These are phyloP conservation scores for Scolopax bukidnonensis DNA, from an alignment of 2,797 vertebrate genomes.

Conservation along the genomic window DNA sequence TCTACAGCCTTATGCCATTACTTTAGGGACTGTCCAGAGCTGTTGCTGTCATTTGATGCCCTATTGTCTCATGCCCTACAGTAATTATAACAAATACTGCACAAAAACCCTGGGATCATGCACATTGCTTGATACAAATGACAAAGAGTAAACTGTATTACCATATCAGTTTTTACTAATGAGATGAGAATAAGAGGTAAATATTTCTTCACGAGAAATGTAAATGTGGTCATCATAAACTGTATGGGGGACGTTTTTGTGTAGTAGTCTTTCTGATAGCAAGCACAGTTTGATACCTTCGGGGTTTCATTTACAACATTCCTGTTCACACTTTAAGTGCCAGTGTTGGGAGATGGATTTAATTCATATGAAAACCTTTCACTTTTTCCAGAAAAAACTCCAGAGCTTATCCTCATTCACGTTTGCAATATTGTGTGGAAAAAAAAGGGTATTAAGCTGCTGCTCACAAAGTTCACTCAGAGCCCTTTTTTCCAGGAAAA, in stretches of 20 bases:
- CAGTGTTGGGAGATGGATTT: not conserved
- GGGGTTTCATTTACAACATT: not conserved
- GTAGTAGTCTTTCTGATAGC: not conserved
- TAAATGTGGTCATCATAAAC: not conserved
- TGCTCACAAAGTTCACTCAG: not conserved
- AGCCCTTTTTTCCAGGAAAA: not conserved
- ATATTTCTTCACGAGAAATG: not conserved
- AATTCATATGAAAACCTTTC: not conserved
- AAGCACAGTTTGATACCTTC: not conserved
- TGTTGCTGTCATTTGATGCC: not conserved
- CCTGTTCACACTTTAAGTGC: not conserved
- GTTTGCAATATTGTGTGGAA: not conserved
- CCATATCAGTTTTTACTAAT: not conserved
- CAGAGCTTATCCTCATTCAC: not conserved
- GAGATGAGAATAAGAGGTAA: not conserved
- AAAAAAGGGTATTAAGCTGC: not conserved
- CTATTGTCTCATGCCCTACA: not conserved
- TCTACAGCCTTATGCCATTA: not conserved
- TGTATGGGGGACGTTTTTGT: not conserved
- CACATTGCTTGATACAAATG: not conserved
- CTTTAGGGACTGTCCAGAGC: not conserved
- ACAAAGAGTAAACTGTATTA: not conserved
- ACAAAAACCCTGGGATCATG: not conserved
- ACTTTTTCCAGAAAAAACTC: not conserved
- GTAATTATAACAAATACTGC: not conserved